Conservation (phyloP, 1,140 invertebrate genomes). For the Drosophila busckii region DNA sequence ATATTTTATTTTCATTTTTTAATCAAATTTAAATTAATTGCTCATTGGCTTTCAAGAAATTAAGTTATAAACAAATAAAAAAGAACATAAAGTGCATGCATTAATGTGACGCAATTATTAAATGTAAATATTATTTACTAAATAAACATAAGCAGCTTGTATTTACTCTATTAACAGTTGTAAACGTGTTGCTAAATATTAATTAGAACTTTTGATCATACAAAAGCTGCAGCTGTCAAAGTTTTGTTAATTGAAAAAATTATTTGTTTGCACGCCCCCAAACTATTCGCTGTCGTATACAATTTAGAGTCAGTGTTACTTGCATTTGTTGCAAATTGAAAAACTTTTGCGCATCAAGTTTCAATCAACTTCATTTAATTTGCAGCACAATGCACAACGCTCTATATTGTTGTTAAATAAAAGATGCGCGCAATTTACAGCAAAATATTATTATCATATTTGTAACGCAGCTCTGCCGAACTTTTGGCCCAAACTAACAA, state of each 20-base stretch:
- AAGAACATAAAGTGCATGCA: no score
- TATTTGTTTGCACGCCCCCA: conserved; percentile 1
- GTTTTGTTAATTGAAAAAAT: conserved; percentile 38
- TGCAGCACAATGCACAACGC: conserved; percentile 1
- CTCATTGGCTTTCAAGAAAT: no score
- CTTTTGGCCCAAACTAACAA: conserved; percentile 15
- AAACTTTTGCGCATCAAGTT: conserved; percentile 20
- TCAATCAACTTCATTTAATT: conserved; percentile 32
- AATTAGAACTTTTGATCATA: conserved; percentile 30
- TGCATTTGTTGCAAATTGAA: conserved; percentile 7
- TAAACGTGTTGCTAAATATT: no score
- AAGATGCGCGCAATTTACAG: conserved; percentile 30
- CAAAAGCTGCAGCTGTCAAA: conserved; percentile 35
- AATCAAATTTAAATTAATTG: no score
- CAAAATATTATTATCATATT: conserved; percentile 51
- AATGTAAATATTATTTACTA: no score
- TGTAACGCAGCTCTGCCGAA: conserved; percentile 48
- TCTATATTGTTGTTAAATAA: conserved; percentile 23
- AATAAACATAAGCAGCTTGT: not conserved
- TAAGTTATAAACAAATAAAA: no score
- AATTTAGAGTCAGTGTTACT: conserved; percentile 13
- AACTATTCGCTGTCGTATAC: conserved; percentile 18
- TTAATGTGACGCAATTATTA: no score
- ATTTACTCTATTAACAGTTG: no score
- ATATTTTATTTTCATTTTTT: no score